Evolutionary conservation across 2,888 invertebrate genomes (phyloP).

Genomic region (Sialis fuliginosa): DNA sequence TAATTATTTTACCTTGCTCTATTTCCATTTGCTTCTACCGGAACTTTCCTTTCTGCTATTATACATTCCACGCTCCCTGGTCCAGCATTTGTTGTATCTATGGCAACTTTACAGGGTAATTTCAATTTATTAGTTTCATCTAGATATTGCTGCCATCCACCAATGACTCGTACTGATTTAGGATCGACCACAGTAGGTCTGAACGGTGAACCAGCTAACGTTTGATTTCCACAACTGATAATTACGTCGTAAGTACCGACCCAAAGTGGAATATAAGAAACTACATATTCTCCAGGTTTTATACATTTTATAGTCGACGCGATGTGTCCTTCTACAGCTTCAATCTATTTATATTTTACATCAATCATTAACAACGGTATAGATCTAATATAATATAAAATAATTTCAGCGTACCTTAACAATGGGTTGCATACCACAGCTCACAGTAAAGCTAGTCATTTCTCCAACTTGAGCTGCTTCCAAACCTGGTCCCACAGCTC

Average conservation of each 20-base stretch:
- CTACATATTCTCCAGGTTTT: slow-evolving; percentile 64
- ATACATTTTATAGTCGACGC: slow-evolving; percentile 33
- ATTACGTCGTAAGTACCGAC: slow-evolving; percentile 84
- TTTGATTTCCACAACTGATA: slow-evolving; percentile 41
- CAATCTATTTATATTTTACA: slow-evolving; percentile 12
- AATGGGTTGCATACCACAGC: slow-evolving; percentile 38
- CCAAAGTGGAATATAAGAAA: slow-evolving; percentile 78
- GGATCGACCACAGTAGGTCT: slow-evolving; percentile 52
- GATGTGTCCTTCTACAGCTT: slow-evolving; percentile 30
- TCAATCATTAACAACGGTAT: not conserved
- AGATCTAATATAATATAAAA: not conserved
- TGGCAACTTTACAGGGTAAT: slow-evolving; percentile 61
- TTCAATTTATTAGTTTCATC: slow-evolving; percentile 58
- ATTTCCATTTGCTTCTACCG: slow-evolving; percentile 20
- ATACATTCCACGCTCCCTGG: slow-evolving; percentile 61
- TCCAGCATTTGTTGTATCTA: slow-evolving; percentile 80
- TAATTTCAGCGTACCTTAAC: slow-evolving; percentile 35
- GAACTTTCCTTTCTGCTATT: slow-evolving; percentile 43
- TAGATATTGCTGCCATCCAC: slow-evolving; percentile 72
- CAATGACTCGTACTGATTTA: slow-evolving; percentile 52
- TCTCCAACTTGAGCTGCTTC: slow-evolving; percentile 53
- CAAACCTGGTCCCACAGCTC: slow-evolving; percentile 49
- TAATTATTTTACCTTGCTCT: slow-evolving; percentile 20
- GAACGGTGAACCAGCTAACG: slow-evolving; percentile 39
- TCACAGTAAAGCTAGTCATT: slow-evolving; percentile 51